phyloP scores from a whole-genome alignment of 2,888 invertebrate species.

The Cordilura impudica region DNA sequence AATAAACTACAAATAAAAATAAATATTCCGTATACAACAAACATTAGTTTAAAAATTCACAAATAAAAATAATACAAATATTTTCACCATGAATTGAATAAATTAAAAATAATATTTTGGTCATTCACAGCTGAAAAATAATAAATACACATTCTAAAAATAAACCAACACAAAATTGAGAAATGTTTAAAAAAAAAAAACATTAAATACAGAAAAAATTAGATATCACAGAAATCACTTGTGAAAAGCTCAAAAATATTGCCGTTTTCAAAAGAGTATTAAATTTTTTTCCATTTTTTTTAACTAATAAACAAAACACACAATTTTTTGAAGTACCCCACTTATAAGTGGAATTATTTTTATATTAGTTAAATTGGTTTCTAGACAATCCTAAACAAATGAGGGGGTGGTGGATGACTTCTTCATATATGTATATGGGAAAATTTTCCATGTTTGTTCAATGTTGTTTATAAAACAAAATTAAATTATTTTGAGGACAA shows the following conservation, averaged over 20 bases:
- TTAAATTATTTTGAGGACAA: conserved; percentile 2
- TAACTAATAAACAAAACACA: not conserved
- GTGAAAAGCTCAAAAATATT: not conserved
- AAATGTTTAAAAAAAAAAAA: not conserved
- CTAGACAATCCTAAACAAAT: conserved; percentile 24
- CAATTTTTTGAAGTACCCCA: not conserved
- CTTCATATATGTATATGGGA: not conserved
- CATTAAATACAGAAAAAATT: not conserved
- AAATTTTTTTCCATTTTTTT: not conserved
- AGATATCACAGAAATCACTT: not conserved
- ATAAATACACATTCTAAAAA: not conserved
- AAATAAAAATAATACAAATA: conserved; percentile 2
- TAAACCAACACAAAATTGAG: conserved; percentile 1
- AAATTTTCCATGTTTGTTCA: not conserved
- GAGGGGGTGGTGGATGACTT: not conserved
- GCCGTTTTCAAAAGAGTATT: not conserved
- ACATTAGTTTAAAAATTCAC: not conserved
- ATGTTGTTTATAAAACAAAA: conserved; percentile 5
- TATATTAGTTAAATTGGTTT: not conserved
- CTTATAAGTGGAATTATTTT: no score
- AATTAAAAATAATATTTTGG: conserved; percentile 41
- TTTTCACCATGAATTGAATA: conserved; percentile 29
- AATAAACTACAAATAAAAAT: not conserved
- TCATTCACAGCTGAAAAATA: conserved; percentile 10
- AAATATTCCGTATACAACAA: not conserved